Percentiles rank a stretch among this genome's conserved stretches.
Evolutionary conservation across 1,140 invertebrate genomes (phyloP).

Genomic region (Trichogramma pretiosum): DNA sequence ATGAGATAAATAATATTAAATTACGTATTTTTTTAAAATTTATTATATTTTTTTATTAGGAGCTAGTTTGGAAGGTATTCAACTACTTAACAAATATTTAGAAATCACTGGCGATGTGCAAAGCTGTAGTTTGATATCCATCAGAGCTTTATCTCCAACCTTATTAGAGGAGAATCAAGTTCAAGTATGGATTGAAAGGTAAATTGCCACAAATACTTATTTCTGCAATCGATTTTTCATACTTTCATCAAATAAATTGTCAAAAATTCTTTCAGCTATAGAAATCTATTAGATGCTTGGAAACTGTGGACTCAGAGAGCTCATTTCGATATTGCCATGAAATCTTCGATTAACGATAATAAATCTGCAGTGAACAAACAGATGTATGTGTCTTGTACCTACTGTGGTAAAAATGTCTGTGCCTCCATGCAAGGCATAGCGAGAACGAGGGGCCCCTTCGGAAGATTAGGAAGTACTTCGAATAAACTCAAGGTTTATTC

Average conservation of each 20-base stretch:
- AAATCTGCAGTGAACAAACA: slow-evolving; percentile 67
- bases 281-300: slow-evolving; percentile 68
- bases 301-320: slow-evolving; percentile 73
- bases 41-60: slow-evolving; percentile 41
- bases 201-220: slow-evolving; percentile 15
- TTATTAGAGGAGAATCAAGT: slow-evolving; percentile 55
- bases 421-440: slow-evolving; percentile 60
- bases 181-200: slow-evolving; percentile 67
- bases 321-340: slow-evolving; percentile 63
- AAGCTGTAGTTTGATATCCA: slow-evolving; percentile 73
- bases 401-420: slow-evolving; percentile 87
- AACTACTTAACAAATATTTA: slow-evolving; percentile 79
- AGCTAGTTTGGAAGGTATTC: slow-evolving; percentile 62
- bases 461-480: slow-evolving; percentile 53
- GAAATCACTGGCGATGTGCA: slow-evolving; percentile 89
- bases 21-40: slow-evolving; percentile 21
- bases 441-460: slow-evolving; percentile 51
- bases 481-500: slow-evolving; percentile 54
- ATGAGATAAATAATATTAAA: slow-evolving; percentile 6
- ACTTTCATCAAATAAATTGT: slow-evolving; percentile 5
- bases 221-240: slow-evolving; percentile 5
- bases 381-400: slow-evolving; percentile 85
- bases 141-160: slow-evolving; percentile 61
- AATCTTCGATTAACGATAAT: slow-evolving; percentile 51
- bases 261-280: slow-evolving; percentile 48